Percentiles rank a stretch among this genome's conserved stretches.
Evolutionary conservation across 2,888 invertebrate genomes (phyloP).

Genomic region (Brachypterus glaber): DNA sequence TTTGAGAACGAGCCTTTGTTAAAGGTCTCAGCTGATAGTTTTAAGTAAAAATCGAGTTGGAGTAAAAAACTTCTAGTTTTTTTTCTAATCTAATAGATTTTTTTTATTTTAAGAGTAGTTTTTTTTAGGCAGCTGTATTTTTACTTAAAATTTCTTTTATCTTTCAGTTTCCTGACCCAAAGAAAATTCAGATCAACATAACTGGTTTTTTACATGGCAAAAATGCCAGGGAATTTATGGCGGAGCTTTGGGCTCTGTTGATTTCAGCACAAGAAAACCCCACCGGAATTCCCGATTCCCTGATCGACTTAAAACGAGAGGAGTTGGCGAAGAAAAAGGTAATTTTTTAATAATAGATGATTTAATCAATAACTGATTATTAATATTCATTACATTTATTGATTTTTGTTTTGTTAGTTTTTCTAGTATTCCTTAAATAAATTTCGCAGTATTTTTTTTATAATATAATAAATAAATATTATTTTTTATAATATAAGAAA

Average conservation of each 20-base stretch:
- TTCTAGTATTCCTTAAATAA: neutral
- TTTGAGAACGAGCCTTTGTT: no score
- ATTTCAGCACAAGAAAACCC: constrained; percentile 93
- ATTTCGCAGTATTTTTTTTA: constrained; percentile 1
- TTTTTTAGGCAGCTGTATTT: no score
- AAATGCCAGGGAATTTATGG: constrained; percentile 95
- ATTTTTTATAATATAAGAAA: no score
- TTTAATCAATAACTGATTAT: constrained; percentile 2
- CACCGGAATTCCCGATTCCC: constrained; percentile 88
- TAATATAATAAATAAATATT: neutral
- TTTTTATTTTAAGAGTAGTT: no score
- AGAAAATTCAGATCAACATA: constrained; percentile 99
- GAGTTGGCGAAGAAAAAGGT: constrained; percentile 87
- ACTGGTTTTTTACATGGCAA: constrained; percentile 98
- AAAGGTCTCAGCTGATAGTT: no score
- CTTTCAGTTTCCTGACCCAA: constrained; percentile 87
- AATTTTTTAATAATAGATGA: constrained; percentile 33
- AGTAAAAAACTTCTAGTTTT: no score
- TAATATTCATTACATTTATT: neutral
- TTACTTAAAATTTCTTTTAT: constrained; percentile 11
- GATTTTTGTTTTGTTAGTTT: neutral
- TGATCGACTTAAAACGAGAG: constrained; percentile 93
- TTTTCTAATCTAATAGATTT: no score
- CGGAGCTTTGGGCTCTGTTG: constrained; percentile 91
- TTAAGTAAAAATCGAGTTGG: no score